These are phyloP conservation scores for Drosophila algonquin DNA, from an alignment of 2,888 invertebrate species.

Conservation along the genomic window DNA sequence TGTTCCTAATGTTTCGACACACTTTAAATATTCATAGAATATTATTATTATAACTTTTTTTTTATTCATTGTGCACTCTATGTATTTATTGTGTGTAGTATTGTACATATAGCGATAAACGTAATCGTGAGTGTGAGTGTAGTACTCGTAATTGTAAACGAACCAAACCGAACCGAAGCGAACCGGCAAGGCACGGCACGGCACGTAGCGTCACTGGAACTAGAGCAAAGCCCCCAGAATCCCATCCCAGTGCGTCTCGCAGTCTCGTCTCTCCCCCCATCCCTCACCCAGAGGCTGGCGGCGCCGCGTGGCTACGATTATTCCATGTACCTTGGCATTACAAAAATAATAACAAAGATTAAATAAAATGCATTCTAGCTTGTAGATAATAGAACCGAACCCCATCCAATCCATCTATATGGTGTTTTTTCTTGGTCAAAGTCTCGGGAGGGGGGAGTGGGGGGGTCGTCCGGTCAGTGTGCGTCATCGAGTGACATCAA, in stretches of 20 bases:
- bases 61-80: slow-evolving; percentile 18
- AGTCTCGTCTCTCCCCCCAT: not conserved
- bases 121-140: not conserved
- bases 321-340: slow-evolving; percentile 47
- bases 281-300: not conserved
- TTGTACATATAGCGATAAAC: slow-evolving; percentile 23
- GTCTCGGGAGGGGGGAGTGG: not conserved
- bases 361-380: slow-evolving; percentile 42
- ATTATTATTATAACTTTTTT: slow-evolving; percentile 10
- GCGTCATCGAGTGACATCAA: slow-evolving; percentile 40
- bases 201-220: slow-evolving; percentile 12
- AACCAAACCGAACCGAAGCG: not conserved
- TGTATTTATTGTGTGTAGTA: slow-evolving; percentile 43
- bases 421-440: slow-evolving; percentile 6
- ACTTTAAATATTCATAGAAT: not conserved
- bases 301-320: slow-evolving; percentile 28
- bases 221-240: not conserved
- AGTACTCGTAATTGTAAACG: slow-evolving; percentile 20
- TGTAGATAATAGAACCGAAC: slow-evolving; percentile 23
- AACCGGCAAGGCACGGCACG: not conserved
- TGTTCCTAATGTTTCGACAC: slow-evolving; percentile 37
- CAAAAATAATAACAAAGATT: slow-evolving; percentile 25
- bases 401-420: not conserved
- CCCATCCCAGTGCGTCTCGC: not conserved
- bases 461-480: not conserved